These are phyloP conservation scores for Rhaphigaster nebulosa DNA, from an alignment of 2,888 invertebrate genomes.

Conservation along the genomic window DNA sequence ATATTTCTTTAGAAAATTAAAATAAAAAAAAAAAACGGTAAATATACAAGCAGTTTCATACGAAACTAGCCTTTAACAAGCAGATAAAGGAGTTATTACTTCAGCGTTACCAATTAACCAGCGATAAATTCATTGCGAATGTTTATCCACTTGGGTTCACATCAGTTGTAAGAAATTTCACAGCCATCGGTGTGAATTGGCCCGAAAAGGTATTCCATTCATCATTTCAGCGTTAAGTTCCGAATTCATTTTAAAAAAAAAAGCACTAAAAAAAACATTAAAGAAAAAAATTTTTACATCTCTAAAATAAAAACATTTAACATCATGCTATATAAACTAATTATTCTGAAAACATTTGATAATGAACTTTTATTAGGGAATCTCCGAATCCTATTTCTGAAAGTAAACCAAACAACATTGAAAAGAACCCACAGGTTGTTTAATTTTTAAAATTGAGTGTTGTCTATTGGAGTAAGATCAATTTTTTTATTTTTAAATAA, in stretches of 20 bases:
- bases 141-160: constrained; percentile 4
- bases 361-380: too few relatives aligned
- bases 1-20: too few relatives aligned
- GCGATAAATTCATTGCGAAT: neutral
- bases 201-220: neutral
- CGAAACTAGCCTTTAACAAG: neutral
- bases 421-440: too few relatives aligned
- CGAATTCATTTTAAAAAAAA: neutral
- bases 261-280: neutral
- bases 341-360: too few relatives aligned
- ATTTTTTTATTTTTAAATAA: too few relatives aligned
- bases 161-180: neutral
- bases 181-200: neutral
- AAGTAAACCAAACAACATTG: too few relatives aligned
- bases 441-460: too few relatives aligned
- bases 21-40: neutral
- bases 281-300: too few relatives aligned
- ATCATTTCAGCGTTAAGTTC: neutral
- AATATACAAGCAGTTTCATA: neutral
- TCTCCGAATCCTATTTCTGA: too few relatives aligned
- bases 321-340: too few relatives aligned
- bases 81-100: neutral
- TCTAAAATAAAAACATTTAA: too few relatives aligned
- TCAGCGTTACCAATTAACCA: neutral
- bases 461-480: too few relatives aligned